phyloP scores from a whole-genome alignment of 37 sponge, comb jelly and placozoan genomes.

The Geodia barretti region DNA sequence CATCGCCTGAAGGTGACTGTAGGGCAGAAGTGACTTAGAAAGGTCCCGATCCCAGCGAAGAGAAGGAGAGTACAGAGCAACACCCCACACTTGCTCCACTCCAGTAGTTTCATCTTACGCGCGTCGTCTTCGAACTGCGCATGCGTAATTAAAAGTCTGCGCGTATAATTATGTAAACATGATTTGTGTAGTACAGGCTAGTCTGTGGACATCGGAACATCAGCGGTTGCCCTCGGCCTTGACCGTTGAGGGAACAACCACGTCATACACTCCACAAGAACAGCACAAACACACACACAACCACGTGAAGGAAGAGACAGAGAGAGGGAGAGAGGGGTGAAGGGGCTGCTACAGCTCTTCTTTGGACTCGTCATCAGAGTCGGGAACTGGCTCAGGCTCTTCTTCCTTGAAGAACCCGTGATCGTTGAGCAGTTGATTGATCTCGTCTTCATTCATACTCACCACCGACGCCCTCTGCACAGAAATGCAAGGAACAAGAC shows the following conservation, averaged over 20 bases:
- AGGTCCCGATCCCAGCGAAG: background rate
- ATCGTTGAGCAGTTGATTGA: slow-evolving; percentile 35
- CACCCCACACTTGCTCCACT: background rate
- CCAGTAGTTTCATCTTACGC: background rate
- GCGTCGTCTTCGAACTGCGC: background rate
- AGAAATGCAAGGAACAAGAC: too few species aligned
- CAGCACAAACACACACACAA: background rate
- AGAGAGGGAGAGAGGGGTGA: background rate
- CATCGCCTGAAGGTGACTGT: background rate
- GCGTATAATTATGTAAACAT: background rate
- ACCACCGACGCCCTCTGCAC: slow-evolving; percentile 48
- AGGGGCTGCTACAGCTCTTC: background rate
- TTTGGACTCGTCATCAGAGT: background rate
- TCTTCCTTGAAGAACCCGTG: slow-evolving; percentile 33
- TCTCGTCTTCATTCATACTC: slow-evolving; percentile 51
- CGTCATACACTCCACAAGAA: background rate
- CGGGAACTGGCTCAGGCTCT: background rate
- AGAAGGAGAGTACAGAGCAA: background rate
- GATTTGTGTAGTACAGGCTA: background rate
- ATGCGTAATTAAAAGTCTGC: too few species aligned
- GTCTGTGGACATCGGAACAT: background rate
- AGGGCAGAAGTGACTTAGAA: background rate
- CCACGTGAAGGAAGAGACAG: background rate
- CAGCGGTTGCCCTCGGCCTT: slow-evolving; percentile 1
- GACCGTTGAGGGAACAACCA: slow-evolving; percentile 7